phyloP scores from a whole-genome alignment of 2,797 vertebrate genomes.

The Tragelaphus eurycerus region DNA sequence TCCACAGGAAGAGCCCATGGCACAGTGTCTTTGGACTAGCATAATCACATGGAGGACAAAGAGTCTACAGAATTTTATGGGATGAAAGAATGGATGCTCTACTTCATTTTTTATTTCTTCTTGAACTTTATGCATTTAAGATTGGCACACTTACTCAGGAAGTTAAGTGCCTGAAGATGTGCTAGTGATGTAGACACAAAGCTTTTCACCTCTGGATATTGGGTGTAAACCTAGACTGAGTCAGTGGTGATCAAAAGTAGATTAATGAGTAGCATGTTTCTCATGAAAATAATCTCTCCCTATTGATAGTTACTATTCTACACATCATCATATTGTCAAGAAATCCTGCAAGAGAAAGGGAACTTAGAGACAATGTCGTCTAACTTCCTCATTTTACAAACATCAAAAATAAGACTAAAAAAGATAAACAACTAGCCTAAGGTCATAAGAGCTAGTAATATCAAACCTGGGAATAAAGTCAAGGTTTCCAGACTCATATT shows the following conservation, averaged over 20 bases:
- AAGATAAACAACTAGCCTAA: not conserved
- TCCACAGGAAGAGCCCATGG: not conserved
- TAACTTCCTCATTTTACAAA: not conserved
- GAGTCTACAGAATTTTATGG: slow-evolving; percentile 9
- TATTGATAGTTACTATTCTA: not conserved
- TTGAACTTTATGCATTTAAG: slow-evolving; percentile 9
- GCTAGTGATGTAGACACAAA: not conserved
- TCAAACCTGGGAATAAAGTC: not conserved
- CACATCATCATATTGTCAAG: not conserved
- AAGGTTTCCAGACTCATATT: not conserved
- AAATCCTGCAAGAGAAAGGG: not conserved
- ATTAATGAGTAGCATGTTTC: not conserved
- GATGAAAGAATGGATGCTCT: not conserved
- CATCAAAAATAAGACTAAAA: not conserved
- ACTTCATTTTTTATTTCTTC: slow-evolving; percentile 25
- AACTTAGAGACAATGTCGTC: not conserved
- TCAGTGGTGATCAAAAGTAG: not conserved
- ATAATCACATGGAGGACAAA: slow-evolving; percentile 9
- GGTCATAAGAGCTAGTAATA: not conserved
- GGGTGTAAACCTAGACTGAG: not conserved
- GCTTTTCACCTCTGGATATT: not conserved
- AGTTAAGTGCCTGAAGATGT: not conserved
- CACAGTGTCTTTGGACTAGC: not conserved
- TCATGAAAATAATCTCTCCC: not conserved
- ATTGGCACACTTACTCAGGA: not conserved